phyloP scores from a whole-genome alignment of 2,797 vertebrate species.

The Chloroceryle inda region DNA sequence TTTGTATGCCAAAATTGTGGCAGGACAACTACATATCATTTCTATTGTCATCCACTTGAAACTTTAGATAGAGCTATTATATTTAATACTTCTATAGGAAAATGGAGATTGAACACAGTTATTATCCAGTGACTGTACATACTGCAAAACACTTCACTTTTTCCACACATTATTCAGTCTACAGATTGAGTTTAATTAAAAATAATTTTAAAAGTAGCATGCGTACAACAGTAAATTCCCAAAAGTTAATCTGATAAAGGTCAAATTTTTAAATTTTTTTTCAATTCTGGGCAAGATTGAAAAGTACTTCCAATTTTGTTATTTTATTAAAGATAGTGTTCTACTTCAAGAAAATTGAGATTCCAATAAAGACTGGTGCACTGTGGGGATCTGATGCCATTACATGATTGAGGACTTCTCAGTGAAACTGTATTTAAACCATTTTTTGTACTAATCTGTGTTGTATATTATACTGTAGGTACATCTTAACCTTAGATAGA shows the following conservation, averaged over 20 bases:
- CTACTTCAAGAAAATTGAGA: not conserved
- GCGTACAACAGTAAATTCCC: not conserved
- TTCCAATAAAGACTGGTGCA: not conserved
- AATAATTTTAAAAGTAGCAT: not conserved
- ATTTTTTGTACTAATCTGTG: not conserved
- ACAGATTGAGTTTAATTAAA: not conserved
- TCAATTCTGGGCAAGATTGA: not conserved
- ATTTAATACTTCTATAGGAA: not conserved
- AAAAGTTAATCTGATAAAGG: not conserved
- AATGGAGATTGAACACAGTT: not conserved
- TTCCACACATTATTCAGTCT: not conserved
- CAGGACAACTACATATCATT: not conserved
- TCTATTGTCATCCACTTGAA: not conserved
- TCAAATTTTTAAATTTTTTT: not conserved
- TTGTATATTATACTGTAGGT: not conserved
- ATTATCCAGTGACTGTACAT: not conserved
- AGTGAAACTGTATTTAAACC: not conserved
- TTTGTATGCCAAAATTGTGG: not conserved
- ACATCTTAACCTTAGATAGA: not conserved
- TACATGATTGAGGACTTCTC: not conserved
- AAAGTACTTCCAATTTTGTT: not conserved
- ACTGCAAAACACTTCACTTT: not conserved
- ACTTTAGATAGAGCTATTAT: not conserved
- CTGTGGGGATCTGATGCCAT: not conserved
- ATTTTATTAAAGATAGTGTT: not conserved